Percentiles rank a stretch among this genome's conserved stretches.
Evolutionary conservation across 2,888 invertebrate genomes (phyloP).

Genomic region (Coelopa pilipes): DNA sequence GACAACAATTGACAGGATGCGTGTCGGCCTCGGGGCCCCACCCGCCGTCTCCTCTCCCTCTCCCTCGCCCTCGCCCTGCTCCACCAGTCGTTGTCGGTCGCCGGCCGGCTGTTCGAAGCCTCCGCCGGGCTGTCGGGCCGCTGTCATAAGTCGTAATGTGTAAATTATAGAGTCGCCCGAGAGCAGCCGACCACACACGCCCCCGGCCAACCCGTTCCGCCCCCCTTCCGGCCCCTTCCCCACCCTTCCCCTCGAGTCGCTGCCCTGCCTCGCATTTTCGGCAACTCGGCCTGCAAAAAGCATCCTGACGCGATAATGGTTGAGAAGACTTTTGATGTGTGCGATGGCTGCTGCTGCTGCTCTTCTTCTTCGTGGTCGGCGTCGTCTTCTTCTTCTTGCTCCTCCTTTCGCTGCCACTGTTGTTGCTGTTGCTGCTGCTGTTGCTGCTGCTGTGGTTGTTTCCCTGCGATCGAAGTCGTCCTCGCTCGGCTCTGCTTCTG

Average conservation of each 20-base stretch:
- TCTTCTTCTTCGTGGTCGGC: too few relatives aligned
- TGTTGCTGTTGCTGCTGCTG: not conserved
- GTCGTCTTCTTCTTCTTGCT: not conserved
- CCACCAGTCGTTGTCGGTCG: slow-evolving; percentile 1
- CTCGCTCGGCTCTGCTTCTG: not conserved
- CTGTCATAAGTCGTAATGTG: slow-evolving; percentile 27
- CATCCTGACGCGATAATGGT: slow-evolving; percentile 30
- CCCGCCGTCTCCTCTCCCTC: slow-evolving; percentile 2
- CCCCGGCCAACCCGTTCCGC: not conserved
- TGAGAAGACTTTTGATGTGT: slow-evolving; percentile 31
- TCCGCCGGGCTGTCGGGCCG: slow-evolving; percentile 21
- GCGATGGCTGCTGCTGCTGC: not conserved
- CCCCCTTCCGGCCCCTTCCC: not conserved
- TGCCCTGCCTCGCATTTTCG: slow-evolving; percentile 16
- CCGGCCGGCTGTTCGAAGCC: not conserved
- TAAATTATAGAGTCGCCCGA: slow-evolving; percentile 13
- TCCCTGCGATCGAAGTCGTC: too few relatives aligned
- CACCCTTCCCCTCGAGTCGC: not conserved
- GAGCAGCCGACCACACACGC: not conserved
- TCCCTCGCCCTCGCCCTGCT: not conserved
- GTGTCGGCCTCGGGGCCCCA: not conserved
- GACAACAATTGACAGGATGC: slow-evolving; percentile 35
- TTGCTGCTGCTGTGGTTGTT: too few relatives aligned
- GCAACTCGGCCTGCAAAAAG: slow-evolving; percentile 19
- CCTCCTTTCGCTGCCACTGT: not conserved